Percentiles rank a stretch among this genome's conserved stretches.
Evolutionary conservation across 1,140 invertebrate genomes (phyloP).

Genomic region (Pseudobourletiella spinata): DNA sequence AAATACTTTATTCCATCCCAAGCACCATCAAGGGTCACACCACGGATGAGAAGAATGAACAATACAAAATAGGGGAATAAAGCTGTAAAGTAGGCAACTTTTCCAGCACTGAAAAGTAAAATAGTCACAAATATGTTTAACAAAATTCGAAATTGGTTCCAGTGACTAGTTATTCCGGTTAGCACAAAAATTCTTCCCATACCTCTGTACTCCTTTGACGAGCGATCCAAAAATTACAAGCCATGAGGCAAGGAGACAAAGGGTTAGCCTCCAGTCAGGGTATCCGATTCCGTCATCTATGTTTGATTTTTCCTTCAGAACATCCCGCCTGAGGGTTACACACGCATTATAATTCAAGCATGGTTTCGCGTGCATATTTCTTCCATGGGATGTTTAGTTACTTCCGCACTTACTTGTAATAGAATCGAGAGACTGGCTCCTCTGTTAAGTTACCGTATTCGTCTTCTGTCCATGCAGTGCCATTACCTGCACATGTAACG

Average conservation of each 20-base stretch:
- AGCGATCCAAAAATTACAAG: slow-evolving; percentile 63
- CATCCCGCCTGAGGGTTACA: background rate
- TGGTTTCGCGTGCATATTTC: no score
- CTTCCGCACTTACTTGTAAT: no score
- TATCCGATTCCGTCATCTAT: slow-evolving; percentile 56
- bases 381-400: no score
- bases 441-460: background rate
- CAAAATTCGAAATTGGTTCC: background rate
- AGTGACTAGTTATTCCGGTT: no score
- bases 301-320: background rate
- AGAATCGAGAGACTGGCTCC: no score
- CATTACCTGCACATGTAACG: no score
- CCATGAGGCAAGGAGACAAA: slow-evolving; percentile 69
- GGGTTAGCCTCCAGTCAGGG: slow-evolving; percentile 62
- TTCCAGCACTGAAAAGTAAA: slow-evolving; percentile 58
- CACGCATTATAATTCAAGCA: no score
- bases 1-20: slow-evolving; percentile 56
- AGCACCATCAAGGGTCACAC: slow-evolving; percentile 44
- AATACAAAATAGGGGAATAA: slow-evolving; percentile 48
- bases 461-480: no score
- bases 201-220: slow-evolving; percentile 62
- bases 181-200: background rate
- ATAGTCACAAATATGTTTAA: background rate
- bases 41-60: slow-evolving; percentile 43
- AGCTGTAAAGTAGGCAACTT: slow-evolving; percentile 47